Base-by-base conservation (phyloP, 1,140 invertebrate genomes). In the Nasonia longicornis region DNA sequence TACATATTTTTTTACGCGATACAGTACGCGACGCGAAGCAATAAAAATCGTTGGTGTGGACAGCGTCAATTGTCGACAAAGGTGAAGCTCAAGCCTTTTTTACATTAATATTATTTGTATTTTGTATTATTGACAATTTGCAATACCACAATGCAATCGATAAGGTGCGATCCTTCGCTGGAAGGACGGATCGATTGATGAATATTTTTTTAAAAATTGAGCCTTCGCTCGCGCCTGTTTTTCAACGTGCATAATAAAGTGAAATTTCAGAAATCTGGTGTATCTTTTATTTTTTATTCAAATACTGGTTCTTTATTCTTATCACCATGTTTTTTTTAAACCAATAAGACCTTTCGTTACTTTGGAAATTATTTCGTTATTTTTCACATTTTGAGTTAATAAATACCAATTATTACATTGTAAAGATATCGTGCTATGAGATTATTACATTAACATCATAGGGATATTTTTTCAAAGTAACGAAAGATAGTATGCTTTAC, bases 171-270 rank as follows among this genome's bases (percentile, higher is more conserved):
- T 77, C 69, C 52, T 72, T 67, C 8, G n/a, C n/a, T 67, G 12
- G 38, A 78, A 82, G 52, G 63, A 63, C 48, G 70, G 10, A 73
- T 31, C n/a, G 73, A 78, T 52, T n/a, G 16, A 64, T 38, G 8
- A 74, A 63, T 76, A 77, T 73, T 71, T 77, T 73, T 77, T 76
- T 1, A 66, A 75, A 69, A 81, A 73, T 67, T 79, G 38, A 74
- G 69, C 16, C 35, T 63, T 78, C 35, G 42, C 71, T 79, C 35
- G 52, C 69, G 81, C 71, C 81, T 79, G 76, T 82, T 82, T 75
- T 82, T 79, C 63, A 82, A 74, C 35, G 42, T 78, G 76, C 63
- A 82, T 79, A 78, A 82, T 78, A 82, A 79, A 82, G 31, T 74
- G 52, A 82, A 82, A 78, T 67, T 79, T 58, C 26, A 74, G 16